A percentile compares a stretch with the other conserved stretches of the same genome.
Conservation (phyloP, 2,888 invertebrate species). For the Steinernema carpocapsae region DNA sequence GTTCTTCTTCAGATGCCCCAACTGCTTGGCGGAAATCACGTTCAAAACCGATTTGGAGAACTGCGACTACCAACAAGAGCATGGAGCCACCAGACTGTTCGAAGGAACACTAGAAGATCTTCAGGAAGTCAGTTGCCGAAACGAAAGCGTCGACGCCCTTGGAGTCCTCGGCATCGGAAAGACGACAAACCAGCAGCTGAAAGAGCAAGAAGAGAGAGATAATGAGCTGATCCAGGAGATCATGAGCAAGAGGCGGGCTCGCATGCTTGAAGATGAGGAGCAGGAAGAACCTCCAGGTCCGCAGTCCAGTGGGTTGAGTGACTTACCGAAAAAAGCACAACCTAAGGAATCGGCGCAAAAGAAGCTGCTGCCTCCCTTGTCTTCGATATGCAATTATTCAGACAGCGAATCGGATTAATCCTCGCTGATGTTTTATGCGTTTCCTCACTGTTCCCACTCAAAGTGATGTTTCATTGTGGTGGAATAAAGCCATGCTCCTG, state of each 20-base stretch:
- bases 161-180: neutral
- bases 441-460: no score
- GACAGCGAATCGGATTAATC: no score
- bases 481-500: no score
- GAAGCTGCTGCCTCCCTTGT: neutral
- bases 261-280: conserved; percentile 53
- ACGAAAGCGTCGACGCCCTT: conserved; percentile 79
- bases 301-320: no score
- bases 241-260: conserved; percentile 49
- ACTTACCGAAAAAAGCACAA: neutral
- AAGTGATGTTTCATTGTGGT: no score
- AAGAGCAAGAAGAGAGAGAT: conserved; percentile 81
- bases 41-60: conserved; percentile 97
- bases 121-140: conserved; percentile 87
- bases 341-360: neutral
- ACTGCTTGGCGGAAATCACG: conserved; percentile 96
- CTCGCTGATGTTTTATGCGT: no score
- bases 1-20: conserved; percentile 92
- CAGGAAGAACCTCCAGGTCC: no score
- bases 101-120: conserved; percentile 87
- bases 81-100: conserved; percentile 96
- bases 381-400: no score
- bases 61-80: conserved; percentile 94
- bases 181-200: conserved; percentile 77
- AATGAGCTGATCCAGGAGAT: conserved; percentile 75